Percentiles rank a stretch among this genome's conserved stretches.
Evolutionary conservation across 2,113 vertebrate species (phyloP).

Genomic region (Benitochromis conjunctus): DNA sequence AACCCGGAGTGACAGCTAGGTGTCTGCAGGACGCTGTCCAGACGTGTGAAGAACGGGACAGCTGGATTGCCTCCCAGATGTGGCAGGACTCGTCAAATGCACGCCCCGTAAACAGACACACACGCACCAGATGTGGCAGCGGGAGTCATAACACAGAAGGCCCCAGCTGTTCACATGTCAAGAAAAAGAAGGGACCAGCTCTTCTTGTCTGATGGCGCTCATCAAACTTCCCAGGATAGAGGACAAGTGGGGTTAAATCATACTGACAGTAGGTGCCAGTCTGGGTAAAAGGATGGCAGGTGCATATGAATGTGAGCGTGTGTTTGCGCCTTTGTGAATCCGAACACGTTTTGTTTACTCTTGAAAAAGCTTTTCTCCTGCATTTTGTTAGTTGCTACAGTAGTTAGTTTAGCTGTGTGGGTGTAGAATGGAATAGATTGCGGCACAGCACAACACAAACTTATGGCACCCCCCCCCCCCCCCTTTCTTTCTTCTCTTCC

Average conservation of each 20-base stretch:
- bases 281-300: neutral
- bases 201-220: neutral
- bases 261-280: conserved; percentile 28
- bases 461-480: conserved; percentile 46
- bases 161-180: conserved; percentile 53
- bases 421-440: conserved; percentile 56
- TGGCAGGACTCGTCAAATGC: conserved; percentile 27
- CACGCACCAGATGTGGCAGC: conserved; percentile 49
- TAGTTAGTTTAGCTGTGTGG: conserved; percentile 59
- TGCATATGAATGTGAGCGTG: neutral
- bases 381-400: conserved; percentile 27
- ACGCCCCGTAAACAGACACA: neutral
- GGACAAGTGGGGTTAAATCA: conserved; percentile 49
- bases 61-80: conserved; percentile 56
- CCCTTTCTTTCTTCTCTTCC: too few species aligned
- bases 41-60: conserved; percentile 38
- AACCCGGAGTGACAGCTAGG: conserved; percentile 60
- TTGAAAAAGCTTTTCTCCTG: conserved; percentile 5
- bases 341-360: conserved; percentile 1
- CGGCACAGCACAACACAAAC: conserved; percentile 64
- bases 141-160: conserved; percentile 47
- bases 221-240: conserved; percentile 19
- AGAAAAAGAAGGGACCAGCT: conserved; percentile 10
- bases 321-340: neutral
- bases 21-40: conserved; percentile 45